These are phyloP conservation scores for Nemurella pictetii DNA, from an alignment of 2,888 invertebrate species.

Conservation along the genomic window DNA sequence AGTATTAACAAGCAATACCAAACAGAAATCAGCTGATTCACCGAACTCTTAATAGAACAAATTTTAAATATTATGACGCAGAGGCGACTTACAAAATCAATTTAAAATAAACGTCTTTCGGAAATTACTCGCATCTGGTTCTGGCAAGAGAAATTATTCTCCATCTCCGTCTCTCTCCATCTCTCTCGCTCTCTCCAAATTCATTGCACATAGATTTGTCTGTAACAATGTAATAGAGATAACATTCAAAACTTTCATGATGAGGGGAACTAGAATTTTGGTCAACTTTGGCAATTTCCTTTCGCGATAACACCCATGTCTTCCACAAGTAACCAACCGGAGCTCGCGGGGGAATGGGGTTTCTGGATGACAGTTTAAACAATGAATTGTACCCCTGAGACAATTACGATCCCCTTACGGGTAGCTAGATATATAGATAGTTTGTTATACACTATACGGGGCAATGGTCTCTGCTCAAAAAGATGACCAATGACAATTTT, in stretches of 20 bases:
- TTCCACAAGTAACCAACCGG: background rate
- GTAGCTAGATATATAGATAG: background rate
- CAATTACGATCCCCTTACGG: conserved; percentile 14
- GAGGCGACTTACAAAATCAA: background rate
- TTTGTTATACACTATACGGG: conserved; percentile 3
- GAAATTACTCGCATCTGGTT: background rate
- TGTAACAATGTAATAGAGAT: conserved; percentile 23
- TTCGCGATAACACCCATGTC: background rate
- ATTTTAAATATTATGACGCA: background rate
- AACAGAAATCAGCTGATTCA: background rate
- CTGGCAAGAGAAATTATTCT: background rate
- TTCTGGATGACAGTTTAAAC: conserved; percentile 21
- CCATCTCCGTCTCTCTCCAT: background rate
- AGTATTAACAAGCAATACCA: background rate
- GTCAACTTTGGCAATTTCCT: conserved; percentile 32
- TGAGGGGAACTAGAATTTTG: conserved; percentile 15
- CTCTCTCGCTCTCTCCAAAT: background rate
- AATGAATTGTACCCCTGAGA: conserved; percentile 20
- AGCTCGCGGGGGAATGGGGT: background rate
- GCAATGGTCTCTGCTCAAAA: conserved; percentile 1
- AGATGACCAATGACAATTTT: background rate
- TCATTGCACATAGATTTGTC: background rate
- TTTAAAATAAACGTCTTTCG: background rate
- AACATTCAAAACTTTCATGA: conserved; percentile 12
- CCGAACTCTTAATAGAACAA: background rate